A percentile compares a stretch with the other conserved stretches of the same genome.
phyloP scores from a whole-genome alignment of 2,888 invertebrate genomes.

The Diplolepis rosae region DNA sequence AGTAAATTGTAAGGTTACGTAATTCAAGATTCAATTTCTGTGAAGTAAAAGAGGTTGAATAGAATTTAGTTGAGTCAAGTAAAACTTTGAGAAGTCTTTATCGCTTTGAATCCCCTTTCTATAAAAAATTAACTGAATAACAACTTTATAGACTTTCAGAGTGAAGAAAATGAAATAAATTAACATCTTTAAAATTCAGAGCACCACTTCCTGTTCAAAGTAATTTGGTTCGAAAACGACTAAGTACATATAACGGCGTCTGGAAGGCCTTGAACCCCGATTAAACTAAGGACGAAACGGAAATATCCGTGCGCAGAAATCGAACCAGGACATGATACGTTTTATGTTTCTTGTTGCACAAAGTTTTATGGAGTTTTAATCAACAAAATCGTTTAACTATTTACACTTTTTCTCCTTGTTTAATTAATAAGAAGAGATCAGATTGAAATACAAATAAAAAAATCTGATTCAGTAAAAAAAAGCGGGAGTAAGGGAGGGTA shows the following conservation, averaged over 20 bases:
- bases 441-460: background rate
- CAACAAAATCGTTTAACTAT: conserved; percentile 1
- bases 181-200: background rate
- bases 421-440: background rate
- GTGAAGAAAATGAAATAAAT: background rate
- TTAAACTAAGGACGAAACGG: conserved; percentile 66
- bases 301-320: conserved; percentile 64
- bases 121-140: no score
- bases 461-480: background rate
- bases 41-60: no score
- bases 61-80: no score
- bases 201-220: background rate
- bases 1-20: no score
- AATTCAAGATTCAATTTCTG: no score
- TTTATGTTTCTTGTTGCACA: conserved; percentile 9
- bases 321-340: conserved; percentile 26
- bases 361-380: conserved; percentile 13
- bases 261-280: conserved; percentile 66
- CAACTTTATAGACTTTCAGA: no score
- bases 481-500: no score
- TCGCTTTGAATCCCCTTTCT: no score
- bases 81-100: no score
- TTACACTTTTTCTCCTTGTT: background rate
- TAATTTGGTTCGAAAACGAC: conserved; percentile 44
- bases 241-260: conserved; percentile 51